phyloP scores from a whole-genome alignment of 2,888 invertebrate species.

The Alcis repandata region DNA sequence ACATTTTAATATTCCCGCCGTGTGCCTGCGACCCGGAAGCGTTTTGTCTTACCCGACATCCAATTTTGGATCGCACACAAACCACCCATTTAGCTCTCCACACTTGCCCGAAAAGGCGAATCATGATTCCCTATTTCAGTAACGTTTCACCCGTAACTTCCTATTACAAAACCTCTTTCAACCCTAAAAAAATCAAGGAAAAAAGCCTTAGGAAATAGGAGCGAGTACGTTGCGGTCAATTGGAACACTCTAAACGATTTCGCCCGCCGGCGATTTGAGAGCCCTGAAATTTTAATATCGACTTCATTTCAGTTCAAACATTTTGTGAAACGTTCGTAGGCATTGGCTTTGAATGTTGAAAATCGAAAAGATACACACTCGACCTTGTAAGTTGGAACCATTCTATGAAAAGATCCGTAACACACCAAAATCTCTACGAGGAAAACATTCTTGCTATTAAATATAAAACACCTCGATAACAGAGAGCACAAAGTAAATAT shows the following conservation, averaged over 20 bases:
- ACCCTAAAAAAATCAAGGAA: conserved; percentile 49
- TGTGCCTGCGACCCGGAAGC: conserved; percentile 10
- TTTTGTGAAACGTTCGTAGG: conserved; percentile 23
- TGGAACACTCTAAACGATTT: conserved; percentile 54
- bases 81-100: conserved; percentile 32
- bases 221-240: conserved; percentile 49
- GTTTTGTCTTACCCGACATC: conserved; percentile 29
- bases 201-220: conserved; percentile 41
- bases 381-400: neutral
- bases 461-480: neutral
- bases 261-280: conserved; percentile 47
- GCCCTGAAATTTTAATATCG: conserved; percentile 57
- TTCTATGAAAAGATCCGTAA: neutral
- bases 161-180: conserved; percentile 51
- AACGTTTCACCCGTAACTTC: conserved; percentile 49
- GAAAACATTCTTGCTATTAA: too few species aligned
- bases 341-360: conserved; percentile 8
- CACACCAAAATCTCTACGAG: neutral
- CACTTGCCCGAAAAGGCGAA: conserved; percentile 37
- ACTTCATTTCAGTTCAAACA: conserved; percentile 49
- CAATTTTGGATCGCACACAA: conserved; percentile 25
- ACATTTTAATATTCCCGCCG: conserved; percentile 27
- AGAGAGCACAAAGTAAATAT: neutral
- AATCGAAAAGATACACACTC: neutral
- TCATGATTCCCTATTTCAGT: conserved; percentile 41